Base-by-base conservation (phyloP, 1,140 invertebrate genomes). In the Dendrolimus punctatus region DNA sequence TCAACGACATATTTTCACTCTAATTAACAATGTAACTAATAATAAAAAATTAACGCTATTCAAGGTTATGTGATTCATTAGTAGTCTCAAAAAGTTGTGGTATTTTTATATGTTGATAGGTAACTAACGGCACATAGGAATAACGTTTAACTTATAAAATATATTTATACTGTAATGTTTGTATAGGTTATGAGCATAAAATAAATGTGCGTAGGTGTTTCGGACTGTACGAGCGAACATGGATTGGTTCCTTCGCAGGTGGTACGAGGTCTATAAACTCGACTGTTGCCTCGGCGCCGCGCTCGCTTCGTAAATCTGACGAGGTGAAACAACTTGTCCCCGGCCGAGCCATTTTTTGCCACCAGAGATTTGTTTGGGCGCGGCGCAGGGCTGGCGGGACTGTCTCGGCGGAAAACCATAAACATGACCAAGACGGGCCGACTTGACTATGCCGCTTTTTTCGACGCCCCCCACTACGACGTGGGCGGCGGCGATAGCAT, bases 371-470 rank as follows among this genome's bases (percentile, higher is more conserved):
- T 82, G 81, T 82, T 82, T 76, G 76, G 61, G 59, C 71, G 72
- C 62, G 64, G 71, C 65, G 70, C 73, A 71, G 68, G 64, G 71
- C 71, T 66, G 59, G 62, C 60, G n/a, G 53, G 76, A 73, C 71
- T 77, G 73, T 73, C 78, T 80, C 77, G 74, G 67, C 76, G 73
- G 77, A 82, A 79, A 78, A 75, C 77, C 80, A 85, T 85, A 85
- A 85, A 85, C 82, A 83, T 81, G 73, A 77, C 75, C 75, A 65
- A 72, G 66, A 72, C 73, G 56, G 63, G 53, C 60, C 73, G n/a
- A n/a, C n/a, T n/a, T n/a, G 72, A 74, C 70, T 72, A 60, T 74
- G 64, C 72, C 76, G 71, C 73, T 77, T 77, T 79, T 76, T 82
- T 73, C 78, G 62, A 55, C 60, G n/a, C 70, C 60, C 73, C 72